Base-by-base conservation (phyloP, 1,140 invertebrate species). In the Atta colombica region DNA sequence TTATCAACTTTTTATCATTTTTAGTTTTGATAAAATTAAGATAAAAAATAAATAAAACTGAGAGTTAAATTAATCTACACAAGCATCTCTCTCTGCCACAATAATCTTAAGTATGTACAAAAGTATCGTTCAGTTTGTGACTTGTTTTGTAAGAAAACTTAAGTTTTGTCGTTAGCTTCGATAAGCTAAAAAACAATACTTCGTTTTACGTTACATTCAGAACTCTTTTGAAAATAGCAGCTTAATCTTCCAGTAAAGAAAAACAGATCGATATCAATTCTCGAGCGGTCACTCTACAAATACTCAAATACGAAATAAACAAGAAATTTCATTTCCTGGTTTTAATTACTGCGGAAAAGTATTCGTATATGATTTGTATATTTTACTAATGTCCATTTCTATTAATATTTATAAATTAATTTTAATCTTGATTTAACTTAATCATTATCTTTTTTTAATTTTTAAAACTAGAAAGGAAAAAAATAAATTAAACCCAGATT, bases 261-360 rank as follows among this genome's bases (percentile, higher is more conserved):
- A 86, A 86, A 85, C 60, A 85, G 61, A 80, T 85, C 74, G 51
- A 85, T 86, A 80, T 25, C 49, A 45, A 78, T 86, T 68, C 49
- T 60, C 31, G 8, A 16, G 31, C 21, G 7, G 31, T 58, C 21
- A 18, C 49, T 80, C 39, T 18, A 5, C 51, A 45, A 78, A 72
- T 35, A 68, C 45, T 85, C 51, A 18, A 81, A 14, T 25, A 31
- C 35, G 35, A 72, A 31, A 60, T 25, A 18, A 8, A 39, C 16
- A 8, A 3, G 21, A 45, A 45, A 10, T 69, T 71, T 60, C 31
- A n/a, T 60, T 49, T 82, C 66, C 53, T 60, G 66, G 16, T 61
- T 82, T 82, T 31, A 31, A 72, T 82, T 45, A 58, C 21, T 49
- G 7, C 25, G 18, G 18, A 45, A 4, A 21, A 60, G 5, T 71